Evolutionary conservation across 2,888 invertebrate species (phyloP).

Genomic region (Cyrtodaria siliqua): DNA sequence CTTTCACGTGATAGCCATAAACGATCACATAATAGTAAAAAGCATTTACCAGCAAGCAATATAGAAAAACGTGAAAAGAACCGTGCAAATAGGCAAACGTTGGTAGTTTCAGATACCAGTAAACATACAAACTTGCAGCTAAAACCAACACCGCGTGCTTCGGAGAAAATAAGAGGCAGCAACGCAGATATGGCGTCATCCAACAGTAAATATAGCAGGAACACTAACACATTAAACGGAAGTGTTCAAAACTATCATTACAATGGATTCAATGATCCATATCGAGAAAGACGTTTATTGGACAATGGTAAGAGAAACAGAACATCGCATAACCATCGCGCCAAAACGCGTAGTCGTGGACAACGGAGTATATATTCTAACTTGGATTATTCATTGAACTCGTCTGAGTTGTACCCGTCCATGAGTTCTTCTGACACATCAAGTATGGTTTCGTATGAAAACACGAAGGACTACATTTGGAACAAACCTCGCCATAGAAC

Average conservation of each 20-base stretch:
- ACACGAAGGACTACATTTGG: conserved; percentile 28
- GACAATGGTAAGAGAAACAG: conserved; percentile 1
- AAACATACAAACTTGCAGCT: conserved; percentile 28
- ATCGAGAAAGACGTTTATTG: conserved; percentile 40
- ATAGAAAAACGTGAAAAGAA: background rate
- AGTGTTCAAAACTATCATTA: conserved; percentile 58
- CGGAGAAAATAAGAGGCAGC: conserved; percentile 28
- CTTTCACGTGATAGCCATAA: background rate
- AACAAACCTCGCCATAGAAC: conserved; percentile 15
- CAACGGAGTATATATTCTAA: background rate
- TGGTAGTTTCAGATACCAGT: conserved; percentile 49
- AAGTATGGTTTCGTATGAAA: conserved; percentile 49
- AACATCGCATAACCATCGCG: background rate
- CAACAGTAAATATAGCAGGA: conserved; percentile 63
- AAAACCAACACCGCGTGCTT: background rate
- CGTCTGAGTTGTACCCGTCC: conserved; percentile 60
- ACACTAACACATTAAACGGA: conserved; percentile 71
- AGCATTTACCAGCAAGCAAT: background rate
- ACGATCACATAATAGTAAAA: conserved; percentile 2
- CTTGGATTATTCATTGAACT: conserved; percentile 55
- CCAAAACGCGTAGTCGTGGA: background rate
- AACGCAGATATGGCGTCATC: conserved; percentile 68
- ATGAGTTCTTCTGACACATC: conserved; percentile 54
- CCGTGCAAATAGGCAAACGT: background rate
- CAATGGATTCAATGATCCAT: conserved; percentile 63